Evolutionary conservation across 2,797 vertebrate species (phyloP).

Genomic region (Oreonectes daqikongensis): DNA sequence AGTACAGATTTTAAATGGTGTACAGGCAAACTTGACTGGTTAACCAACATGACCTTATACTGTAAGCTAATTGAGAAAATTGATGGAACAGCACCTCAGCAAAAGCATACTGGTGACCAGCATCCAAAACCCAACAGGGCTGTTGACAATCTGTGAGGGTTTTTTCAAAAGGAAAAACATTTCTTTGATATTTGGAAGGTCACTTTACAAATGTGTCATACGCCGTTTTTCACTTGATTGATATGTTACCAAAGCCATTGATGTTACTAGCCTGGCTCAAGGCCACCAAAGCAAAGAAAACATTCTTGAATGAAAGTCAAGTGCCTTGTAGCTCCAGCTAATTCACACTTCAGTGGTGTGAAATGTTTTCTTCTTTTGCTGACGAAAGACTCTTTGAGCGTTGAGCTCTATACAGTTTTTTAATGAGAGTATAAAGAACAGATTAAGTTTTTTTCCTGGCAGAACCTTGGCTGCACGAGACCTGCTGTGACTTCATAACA

Average conservation of each 20-base stretch:
- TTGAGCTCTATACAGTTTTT: background rate
- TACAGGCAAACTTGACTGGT: too few relatives aligned
- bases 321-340: background rate
- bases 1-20: too few relatives aligned
- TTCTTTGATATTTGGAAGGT: background rate
- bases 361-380: background rate
- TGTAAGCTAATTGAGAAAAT: background rate
- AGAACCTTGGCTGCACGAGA: background rate
- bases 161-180: too few relatives aligned
- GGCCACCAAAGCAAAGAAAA: conserved; percentile 4
- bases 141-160: too few relatives aligned
- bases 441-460: background rate
- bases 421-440: background rate
- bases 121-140: too few relatives aligned
- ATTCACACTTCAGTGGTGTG: conserved; percentile 26
- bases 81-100: too few relatives aligned
- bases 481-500: background rate
- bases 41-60: too few relatives aligned
- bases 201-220: background rate
- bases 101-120: too few relatives aligned
- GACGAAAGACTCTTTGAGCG: background rate
- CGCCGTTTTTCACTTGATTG: background rate
- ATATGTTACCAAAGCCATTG: background rate
- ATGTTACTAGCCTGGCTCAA: background rate
- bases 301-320: conserved; percentile 1